Percentiles rank a stretch among this genome's conserved stretches.
Conservation (phyloP, 2,797 vertebrate species). For the Lophotriccus pileatus region DNA sequence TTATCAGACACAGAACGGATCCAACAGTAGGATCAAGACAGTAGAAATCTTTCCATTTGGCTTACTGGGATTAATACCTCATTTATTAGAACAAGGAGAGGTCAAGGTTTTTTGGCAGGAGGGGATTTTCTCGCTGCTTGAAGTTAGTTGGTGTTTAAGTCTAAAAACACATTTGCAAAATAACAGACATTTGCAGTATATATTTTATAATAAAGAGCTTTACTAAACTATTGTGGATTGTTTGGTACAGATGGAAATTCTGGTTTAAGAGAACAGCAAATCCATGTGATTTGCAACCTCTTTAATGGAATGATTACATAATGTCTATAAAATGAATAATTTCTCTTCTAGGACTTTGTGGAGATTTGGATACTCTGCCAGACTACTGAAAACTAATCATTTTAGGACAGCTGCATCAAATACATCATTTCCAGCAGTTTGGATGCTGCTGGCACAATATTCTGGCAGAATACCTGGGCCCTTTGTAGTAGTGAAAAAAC, state of each 20-base stretch:
- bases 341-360: slow-evolving; percentile 70
- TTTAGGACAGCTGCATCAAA: slow-evolving; percentile 51
- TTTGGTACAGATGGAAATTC: slow-evolving; percentile 46
- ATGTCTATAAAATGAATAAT: slow-evolving; percentile 65
- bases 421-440: slow-evolving; percentile 40
- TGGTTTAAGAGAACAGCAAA: slow-evolving; percentile 43
- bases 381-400: slow-evolving; percentile 62
- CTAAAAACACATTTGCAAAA: background rate
- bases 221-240: slow-evolving; percentile 16
- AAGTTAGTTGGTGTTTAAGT: background rate
- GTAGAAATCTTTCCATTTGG: background rate
- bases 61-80: background rate
- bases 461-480: slow-evolving; percentile 38
- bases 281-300: slow-evolving; percentile 44
- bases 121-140: background rate
- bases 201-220: slow-evolving; percentile 16
- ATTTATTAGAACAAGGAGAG: slow-evolving; percentile 10
- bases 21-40: background rate
- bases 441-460: slow-evolving; percentile 1
- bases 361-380: slow-evolving; percentile 57
- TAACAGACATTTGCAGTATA: background rate
- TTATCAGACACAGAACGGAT: background rate
- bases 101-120: background rate
- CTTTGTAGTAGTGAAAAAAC: slow-evolving; percentile 25
- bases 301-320: slow-evolving; percentile 60